Evolutionary conservation across 2,888 invertebrate genomes (phyloP).

Genomic region (Habrosyne pyritoides): DNA sequence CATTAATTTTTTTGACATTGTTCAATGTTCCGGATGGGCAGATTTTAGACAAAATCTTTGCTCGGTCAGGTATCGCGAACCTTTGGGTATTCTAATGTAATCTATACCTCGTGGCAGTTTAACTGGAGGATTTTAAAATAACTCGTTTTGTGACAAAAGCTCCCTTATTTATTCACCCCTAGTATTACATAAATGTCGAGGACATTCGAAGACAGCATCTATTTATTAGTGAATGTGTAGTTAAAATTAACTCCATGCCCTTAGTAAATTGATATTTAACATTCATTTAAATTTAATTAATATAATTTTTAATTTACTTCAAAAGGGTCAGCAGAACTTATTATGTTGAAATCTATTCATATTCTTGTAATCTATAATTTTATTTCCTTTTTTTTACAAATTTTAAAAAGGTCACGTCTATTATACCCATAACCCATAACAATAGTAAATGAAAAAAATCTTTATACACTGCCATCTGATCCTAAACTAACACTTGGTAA

Average conservation of each 20-base stretch:
- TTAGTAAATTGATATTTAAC: background rate
- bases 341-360: no score
- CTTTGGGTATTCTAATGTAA: background rate
- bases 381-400: no score
- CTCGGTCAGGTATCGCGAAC: background rate
- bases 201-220: background rate
- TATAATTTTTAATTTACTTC: no score
- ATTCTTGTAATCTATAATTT: no score
- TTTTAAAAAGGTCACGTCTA: no score
- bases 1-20: background rate
- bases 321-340: no score
- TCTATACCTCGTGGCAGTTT: background rate
- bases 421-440: no score
- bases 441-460: no score
- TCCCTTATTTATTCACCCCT: constrained; percentile 1
- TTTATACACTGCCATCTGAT: no score
- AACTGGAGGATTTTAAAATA: background rate
- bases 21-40: background rate
- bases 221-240: background rate
- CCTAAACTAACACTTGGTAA: no score
- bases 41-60: background rate
- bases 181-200: background rate
- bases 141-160: background rate
- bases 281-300: no score
- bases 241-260: background rate